These are phyloP conservation scores for Lasioglossum morio DNA, from an alignment of 2,888 invertebrate species.

Conservation along the genomic window DNA sequence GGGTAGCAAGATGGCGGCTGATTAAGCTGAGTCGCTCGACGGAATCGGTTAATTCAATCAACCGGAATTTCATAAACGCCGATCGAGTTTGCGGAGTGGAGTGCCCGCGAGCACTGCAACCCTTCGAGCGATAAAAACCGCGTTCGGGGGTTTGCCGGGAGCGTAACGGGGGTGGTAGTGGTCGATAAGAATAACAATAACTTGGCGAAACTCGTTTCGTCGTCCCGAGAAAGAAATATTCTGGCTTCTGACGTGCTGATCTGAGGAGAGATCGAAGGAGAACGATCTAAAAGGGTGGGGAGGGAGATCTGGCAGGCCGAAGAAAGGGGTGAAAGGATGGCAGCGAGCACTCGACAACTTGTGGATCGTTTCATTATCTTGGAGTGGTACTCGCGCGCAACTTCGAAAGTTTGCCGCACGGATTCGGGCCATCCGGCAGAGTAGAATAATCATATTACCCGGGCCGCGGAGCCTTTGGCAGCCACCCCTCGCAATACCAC, in stretches of 20 bases:
- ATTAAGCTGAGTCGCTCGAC: background rate
- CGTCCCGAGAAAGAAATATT: background rate
- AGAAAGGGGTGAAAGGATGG: slow-evolving; percentile 36
- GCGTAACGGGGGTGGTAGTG: background rate
- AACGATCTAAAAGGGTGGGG: background rate
- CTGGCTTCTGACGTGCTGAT: background rate
- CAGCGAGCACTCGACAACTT: slow-evolving; percentile 77
- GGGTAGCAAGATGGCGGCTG: background rate
- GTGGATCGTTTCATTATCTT: slow-evolving; percentile 82
- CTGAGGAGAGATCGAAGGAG: background rate
- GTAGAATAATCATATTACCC: slow-evolving; percentile 75
- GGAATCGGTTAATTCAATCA: slow-evolving; percentile 37
- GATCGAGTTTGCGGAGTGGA: background rate
- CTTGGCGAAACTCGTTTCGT: background rate
- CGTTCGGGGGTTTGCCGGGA: background rate
- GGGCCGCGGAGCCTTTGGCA: slow-evolving; percentile 73
- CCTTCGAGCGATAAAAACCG: background rate
- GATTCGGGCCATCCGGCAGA: slow-evolving; percentile 75
- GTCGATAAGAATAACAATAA: slow-evolving; percentile 21
- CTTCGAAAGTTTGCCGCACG: slow-evolving; percentile 77
- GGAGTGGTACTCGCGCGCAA: slow-evolving; percentile 78
- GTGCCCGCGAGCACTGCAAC: background rate
- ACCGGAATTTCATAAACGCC: slow-evolving; percentile 17
- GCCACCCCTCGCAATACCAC: slow-evolving; percentile 43
- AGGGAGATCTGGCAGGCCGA: slow-evolving; percentile 11